Conservation (phyloP, 1,140 invertebrate species). For the Drosophila melanica region DNA sequence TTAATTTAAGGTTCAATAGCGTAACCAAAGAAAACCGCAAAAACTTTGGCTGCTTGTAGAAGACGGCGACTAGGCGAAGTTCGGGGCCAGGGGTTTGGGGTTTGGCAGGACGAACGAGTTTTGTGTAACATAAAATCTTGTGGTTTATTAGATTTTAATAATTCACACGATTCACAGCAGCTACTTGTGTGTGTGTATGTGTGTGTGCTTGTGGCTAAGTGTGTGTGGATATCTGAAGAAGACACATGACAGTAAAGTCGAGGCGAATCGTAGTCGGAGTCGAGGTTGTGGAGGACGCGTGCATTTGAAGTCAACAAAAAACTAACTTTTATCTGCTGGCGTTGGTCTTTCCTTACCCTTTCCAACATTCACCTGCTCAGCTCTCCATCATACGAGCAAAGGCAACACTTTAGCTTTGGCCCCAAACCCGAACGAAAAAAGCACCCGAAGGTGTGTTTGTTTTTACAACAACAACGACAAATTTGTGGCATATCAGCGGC, state of each 20-base stretch:
- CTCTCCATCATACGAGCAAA: conserved; percentile 5
- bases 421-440: conserved; percentile 28
- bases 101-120: conserved; percentile 66
- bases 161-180: conserved; percentile 74
- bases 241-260: conserved; percentile 66
- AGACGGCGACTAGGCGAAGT: conserved; percentile 2
- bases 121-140: conserved; percentile 83
- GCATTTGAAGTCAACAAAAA: conserved; percentile 77
- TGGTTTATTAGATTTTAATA: conserved; percentile 84
- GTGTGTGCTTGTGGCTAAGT: conserved; percentile 16
- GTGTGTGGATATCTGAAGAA: conserved; percentile 55
- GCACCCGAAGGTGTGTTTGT: conserved; percentile 79
- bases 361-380: background rate
- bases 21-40: conserved; percentile 83
- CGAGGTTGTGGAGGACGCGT: conserved; percentile 44
- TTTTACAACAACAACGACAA: conserved; percentile 71
- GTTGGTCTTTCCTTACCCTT: background rate
- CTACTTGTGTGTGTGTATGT: conserved; percentile 4
- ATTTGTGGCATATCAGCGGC: conserved; percentile 81
- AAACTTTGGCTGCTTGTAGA: conserved; percentile 68
- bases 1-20: conserved; percentile 84
- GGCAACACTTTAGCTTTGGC: conserved; percentile 44
- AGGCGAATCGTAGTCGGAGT: conserved; percentile 23
- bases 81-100: background rate
- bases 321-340: conserved; percentile 74